Base-by-base conservation (phyloP, 2,797 vertebrate genomes). In the Perodicticus potto region DNA sequence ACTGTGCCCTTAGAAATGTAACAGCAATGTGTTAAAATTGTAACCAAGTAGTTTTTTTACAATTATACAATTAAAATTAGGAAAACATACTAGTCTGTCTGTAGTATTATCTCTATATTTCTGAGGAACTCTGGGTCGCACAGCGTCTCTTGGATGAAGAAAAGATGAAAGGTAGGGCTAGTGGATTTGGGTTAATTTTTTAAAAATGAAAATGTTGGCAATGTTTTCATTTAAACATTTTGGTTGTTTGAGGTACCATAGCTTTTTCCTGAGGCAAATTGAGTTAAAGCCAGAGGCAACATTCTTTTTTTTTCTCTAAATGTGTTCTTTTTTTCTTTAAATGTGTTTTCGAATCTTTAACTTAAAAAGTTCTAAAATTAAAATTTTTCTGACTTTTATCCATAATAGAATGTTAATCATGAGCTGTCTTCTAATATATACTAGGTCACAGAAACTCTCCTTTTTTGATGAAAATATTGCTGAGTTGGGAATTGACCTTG, bases 331-430 rank as follows among this genome's bases (percentile, higher is more conserved):
- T 49, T 49, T 14, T 3, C 49, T 49, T 70, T 96, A 91, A 80
- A 61, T 86, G 10, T 86, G 59, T 59, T 93, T 96, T 93, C 59
- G 29, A 96, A 65, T 93, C 59, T 94, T 89, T 86, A 91, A 34
- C 40, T 92, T 89, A 89, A 86, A 86, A 92, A 83, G 20, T 94
- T 93, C 63, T 86, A 94, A 89, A 85, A 76, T 95, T 94, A 74
- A 8, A 76, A 49, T 63, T 95, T 94, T 96, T 43, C 81, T 63
- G 29, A 81, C 40, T 89, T 94, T 93, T 95, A 96, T 87, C 94
- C 95, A 27, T 96, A 96, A 87, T 92, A 70, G 83, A 89, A 94
- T 96, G 89, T 97, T 95, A 96, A 93, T 85, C 59, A 90, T 72
- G 5, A 89, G 67, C 83, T 43, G 1, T 61, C 17, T 84, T 86